Evolutionary conservation across 2,888 invertebrate species (phyloP).

Genomic region (Heteromurus nitidus): DNA sequence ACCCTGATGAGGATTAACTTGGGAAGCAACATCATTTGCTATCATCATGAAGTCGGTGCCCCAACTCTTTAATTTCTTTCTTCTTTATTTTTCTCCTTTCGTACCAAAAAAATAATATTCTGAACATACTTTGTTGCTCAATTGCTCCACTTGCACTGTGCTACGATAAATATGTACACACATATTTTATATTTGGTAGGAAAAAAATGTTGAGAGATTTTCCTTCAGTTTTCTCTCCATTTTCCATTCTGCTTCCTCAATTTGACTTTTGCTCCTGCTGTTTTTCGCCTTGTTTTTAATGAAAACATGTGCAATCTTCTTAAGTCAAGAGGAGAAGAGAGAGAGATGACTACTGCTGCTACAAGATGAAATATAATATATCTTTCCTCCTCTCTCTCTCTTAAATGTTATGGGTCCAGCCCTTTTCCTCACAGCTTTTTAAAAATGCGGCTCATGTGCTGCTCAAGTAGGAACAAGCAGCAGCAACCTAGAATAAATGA

Average conservation of each 20-base stretch:
- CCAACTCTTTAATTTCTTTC: constrained; percentile 53
- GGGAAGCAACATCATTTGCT: constrained; percentile 56
- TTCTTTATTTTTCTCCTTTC: neutral
- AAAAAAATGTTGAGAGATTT: no score
- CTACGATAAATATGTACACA: no score
- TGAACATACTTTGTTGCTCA: no score
- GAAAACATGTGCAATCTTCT: constrained; percentile 19
- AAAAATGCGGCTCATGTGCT: neutral
- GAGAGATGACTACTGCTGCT: no score
- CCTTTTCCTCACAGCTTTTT: constrained; percentile 4
- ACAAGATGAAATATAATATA: constrained; percentile 13
- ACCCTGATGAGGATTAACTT: constrained; percentile 50
- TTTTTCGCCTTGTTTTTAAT: constrained; percentile 39
- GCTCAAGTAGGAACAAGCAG: neutral
- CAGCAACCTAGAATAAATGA: constrained; percentile 21
- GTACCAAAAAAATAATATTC: no score
- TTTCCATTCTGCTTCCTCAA: constrained; percentile 29
- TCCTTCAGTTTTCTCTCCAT: constrained; percentile 8
- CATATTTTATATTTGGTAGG: no score
- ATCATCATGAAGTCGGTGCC: constrained; percentile 54
- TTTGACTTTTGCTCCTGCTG: constrained; percentile 38
- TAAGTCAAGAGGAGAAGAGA: no score
- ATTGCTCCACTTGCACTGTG: no score
- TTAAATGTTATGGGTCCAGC: constrained; percentile 2
- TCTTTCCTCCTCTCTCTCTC: neutral